These are phyloP conservation scores for Strix aluco DNA, from an alignment of 2,113 vertebrate species.

Conservation along the genomic window DNA sequence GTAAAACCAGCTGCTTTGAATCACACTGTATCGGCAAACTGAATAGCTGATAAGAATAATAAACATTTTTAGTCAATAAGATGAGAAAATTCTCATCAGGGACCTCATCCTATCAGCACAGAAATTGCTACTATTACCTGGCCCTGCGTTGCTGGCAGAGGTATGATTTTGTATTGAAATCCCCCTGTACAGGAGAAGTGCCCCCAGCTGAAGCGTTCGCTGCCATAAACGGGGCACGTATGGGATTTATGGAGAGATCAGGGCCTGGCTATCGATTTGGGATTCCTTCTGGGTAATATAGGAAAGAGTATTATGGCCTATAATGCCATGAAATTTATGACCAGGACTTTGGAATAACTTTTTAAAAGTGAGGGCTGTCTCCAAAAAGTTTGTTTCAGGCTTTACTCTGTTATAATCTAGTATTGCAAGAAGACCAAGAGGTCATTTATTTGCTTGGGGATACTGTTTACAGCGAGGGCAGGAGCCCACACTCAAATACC, in stretches of 20 bases:
- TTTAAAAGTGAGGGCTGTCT: background rate
- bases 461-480: background rate
- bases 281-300: background rate
- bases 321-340: background rate
- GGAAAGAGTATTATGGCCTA: background rate
- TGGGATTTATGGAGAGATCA: background rate
- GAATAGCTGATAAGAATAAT: background rate
- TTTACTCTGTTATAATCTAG: background rate
- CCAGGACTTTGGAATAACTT: background rate
- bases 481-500: background rate
- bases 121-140: background rate
- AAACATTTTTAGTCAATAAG: background rate
- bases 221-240: background rate
- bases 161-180: background rate
- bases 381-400: background rate
- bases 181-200: fast-evolving
- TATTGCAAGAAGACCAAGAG: background rate
- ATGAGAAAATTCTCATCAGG: background rate
- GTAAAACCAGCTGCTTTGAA: background rate
- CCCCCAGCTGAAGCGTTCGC: background rate
- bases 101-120: background rate
- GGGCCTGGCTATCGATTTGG: background rate
- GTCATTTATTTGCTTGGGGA: background rate
- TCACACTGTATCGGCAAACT: background rate
- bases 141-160: background rate